Evolutionary conservation across 2,888 invertebrate species (phyloP).

Genomic region (Tridacna gigas): DNA sequence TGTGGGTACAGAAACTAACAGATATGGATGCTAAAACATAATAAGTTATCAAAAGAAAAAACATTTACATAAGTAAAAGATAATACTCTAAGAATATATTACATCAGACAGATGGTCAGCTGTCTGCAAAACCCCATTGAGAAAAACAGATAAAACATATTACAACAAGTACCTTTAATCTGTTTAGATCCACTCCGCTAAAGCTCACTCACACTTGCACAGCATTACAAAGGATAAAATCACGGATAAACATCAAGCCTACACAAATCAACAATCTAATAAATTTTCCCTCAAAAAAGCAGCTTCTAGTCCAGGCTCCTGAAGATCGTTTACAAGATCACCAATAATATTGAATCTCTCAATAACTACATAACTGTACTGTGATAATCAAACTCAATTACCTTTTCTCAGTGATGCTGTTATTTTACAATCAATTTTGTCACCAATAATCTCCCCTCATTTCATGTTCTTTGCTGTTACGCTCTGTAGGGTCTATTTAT

Average conservation of each 20-base stretch:
- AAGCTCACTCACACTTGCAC: slow-evolving; percentile 8
- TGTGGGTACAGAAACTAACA: too few species aligned
- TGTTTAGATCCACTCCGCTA: slow-evolving; percentile 6
- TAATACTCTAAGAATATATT: too few species aligned
- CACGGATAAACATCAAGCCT: slow-evolving; percentile 24
- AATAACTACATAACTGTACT: slow-evolving; percentile 29
- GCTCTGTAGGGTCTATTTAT: slow-evolving; percentile 60
- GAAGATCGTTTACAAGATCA: slow-evolving; percentile 24
- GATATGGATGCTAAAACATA: too few species aligned
- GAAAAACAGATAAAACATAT: too few species aligned
- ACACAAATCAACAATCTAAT: slow-evolving; percentile 31
- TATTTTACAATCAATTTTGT: slow-evolving; percentile 55
- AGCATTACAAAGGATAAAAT: slow-evolving; percentile 25
- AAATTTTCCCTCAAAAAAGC: slow-evolving; percentile 21
- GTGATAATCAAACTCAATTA: slow-evolving; percentile 48
- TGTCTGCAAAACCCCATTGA: too few species aligned
- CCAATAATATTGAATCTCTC: slow-evolving; percentile 27
- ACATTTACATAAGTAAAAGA: too few species aligned
- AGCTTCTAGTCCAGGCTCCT: slow-evolving; percentile 10
- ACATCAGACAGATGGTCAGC: too few species aligned
- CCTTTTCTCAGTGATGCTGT: slow-evolving; percentile 41
- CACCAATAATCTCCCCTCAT: slow-evolving; percentile 55
- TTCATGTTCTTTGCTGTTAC: slow-evolving; percentile 49
- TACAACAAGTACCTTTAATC: slow-evolving; percentile 18
- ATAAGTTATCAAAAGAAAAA: too few species aligned